Evolutionary conservation across 2,888 invertebrate species (phyloP).

Genomic region (Elmis aenea): DNA sequence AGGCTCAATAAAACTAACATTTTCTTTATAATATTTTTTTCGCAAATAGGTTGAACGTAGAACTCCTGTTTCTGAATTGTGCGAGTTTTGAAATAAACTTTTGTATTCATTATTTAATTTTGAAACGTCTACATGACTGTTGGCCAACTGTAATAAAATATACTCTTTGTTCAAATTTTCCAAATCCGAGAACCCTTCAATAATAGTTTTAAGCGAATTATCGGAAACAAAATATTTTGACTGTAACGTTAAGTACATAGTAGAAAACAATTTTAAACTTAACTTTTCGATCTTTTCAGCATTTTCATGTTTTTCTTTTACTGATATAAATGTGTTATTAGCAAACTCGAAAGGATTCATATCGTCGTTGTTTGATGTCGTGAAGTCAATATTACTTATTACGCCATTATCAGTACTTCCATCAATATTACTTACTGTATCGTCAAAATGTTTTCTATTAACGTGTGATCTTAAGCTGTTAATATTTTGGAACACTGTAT

Average conservation of each 20-base stretch:
- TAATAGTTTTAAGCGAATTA: slow-evolving; percentile 7
- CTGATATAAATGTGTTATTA: too few relatives aligned
- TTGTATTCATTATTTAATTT: neutral
- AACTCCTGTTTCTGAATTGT: slow-evolving; percentile 2
- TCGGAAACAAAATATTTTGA: slow-evolving; percentile 8
- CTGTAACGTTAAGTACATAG: slow-evolving; percentile 6
- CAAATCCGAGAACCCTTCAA: slow-evolving; percentile 4
- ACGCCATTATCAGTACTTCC: too few relatives aligned
- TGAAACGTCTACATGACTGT: neutral
- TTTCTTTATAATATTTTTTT: slow-evolving; percentile 12
- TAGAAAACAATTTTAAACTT: slow-evolving; percentile 1
- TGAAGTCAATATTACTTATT: too few relatives aligned
- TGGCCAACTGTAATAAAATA: neutral
- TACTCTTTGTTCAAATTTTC: slow-evolving; percentile 1
- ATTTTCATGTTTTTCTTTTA: neutral
- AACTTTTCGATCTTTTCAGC: neutral
- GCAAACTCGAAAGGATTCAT: too few relatives aligned
- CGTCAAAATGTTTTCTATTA: neutral
- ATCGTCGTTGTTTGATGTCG: too few relatives aligned
- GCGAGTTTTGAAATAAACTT: slow-evolving; percentile 5
- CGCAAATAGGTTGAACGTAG: slow-evolving; percentile 6
- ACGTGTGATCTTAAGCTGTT: slow-evolving; percentile 1
- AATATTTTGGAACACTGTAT: neutral
- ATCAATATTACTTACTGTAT: too few relatives aligned
- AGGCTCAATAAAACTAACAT: slow-evolving; percentile 13